Base-by-base conservation (phyloP, 1,140 invertebrate genomes). In the Telenomus remus region DNA sequence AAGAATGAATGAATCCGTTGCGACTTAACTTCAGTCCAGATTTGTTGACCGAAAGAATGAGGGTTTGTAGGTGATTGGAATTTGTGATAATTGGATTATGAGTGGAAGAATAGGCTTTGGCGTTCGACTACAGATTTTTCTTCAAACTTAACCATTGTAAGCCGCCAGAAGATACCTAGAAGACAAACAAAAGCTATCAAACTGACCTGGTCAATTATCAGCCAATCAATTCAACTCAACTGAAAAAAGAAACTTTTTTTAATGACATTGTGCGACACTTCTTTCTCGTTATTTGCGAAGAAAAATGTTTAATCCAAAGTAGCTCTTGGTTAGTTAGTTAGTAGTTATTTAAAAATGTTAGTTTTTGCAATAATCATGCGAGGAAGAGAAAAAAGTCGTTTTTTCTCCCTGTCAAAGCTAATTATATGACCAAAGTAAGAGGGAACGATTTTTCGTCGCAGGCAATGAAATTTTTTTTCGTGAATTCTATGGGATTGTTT, bases 51-150 rank as follows among this genome's bases (percentile, higher is more conserved):
- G 43, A 16, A 46, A 39, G 35, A 66, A 68, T 44, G 14, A 11
- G 47, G 64, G 19, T 68, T 68, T 59, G 54, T 51, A 53, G 54
- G 54, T 68, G 48, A 68, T 65, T 43, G 60, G 60, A 64, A 64
- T 54, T 46, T 14, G 37, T 19, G 60, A 47, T 50, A 66, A 66
- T 57, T 55, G 53, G 63, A 66, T 66, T 57, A 44, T 37, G 53
- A 5, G 46, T 42, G 39, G 44, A 12, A 54, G 50, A 11, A 57
- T 57, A 34, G 47, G 39, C 37, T 49, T 55, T 61, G 6, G 19
- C 16, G 51, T 56, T 54, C 34, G 46, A 48, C 1, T 37, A 12
- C 43, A 56, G 4, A 7, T 44, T 66, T 66, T 57, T 37, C 53
- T 15, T 43, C n/a, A 51, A 50, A 51, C 19, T n/a, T 27, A 35